Conservation (phyloP, 1,140 invertebrate species). For the Brachionus rotundiformis region DNA sequence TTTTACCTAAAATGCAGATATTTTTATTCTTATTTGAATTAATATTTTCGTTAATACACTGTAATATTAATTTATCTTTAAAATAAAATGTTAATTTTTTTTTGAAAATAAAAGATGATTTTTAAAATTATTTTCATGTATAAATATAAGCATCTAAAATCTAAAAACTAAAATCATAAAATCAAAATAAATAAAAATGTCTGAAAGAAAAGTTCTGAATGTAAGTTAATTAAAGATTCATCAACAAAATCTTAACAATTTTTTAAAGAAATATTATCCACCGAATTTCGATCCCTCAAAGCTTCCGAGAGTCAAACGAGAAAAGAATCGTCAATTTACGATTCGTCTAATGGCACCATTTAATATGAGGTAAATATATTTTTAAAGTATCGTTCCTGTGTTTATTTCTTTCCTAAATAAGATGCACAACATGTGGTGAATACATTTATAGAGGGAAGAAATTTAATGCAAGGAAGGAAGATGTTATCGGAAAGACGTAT, state of each 20-base stretch:
- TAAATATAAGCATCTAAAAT: background rate
- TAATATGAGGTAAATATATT: conserved; percentile 76
- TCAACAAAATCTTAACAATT: conserved; percentile 42
- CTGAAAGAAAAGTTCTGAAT: conserved; percentile 86
- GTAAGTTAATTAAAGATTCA: conserved; percentile 68
- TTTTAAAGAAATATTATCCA: conserved; percentile 94
- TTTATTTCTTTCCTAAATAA: conserved; percentile 56
- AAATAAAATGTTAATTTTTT: too few relatives aligned
- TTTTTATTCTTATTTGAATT: too few relatives aligned
- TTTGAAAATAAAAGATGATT: too few relatives aligned
- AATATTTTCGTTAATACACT: too few relatives aligned
- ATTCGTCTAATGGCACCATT: conserved; percentile 98
- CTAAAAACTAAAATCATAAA: background rate
- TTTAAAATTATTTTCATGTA: too few relatives aligned
- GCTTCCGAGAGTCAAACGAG: conserved; percentile 92
- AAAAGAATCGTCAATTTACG: conserved; percentile 92
- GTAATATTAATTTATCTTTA: too few relatives aligned
- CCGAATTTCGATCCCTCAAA: conserved; percentile 99
- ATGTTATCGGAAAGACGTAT: conserved; percentile 95
- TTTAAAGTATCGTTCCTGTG: background rate
- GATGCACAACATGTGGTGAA: conserved; percentile 96
- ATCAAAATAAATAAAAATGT: conserved; percentile 71
- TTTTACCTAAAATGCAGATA: too few relatives aligned
- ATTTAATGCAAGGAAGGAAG: conserved; percentile 98
- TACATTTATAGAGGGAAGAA: conserved; percentile 99